phyloP scores from a whole-genome alignment of 2,113 vertebrate genomes.

The Rhinogobius similis region DNA sequence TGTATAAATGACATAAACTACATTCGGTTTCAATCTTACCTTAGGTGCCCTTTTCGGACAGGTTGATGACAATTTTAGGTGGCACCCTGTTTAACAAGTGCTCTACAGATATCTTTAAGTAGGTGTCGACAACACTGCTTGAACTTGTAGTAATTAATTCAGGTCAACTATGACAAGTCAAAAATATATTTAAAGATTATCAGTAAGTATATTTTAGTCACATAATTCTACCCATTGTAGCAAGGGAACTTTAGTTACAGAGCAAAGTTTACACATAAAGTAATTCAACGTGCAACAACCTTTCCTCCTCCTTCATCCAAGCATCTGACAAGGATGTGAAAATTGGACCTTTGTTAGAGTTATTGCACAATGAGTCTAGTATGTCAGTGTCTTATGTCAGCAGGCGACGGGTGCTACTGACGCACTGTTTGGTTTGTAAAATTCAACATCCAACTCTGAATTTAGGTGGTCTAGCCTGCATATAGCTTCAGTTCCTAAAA shows the following conservation, averaged over 20 bases:
- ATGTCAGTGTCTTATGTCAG: neutral
- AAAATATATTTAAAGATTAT: neutral
- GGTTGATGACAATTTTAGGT: neutral
- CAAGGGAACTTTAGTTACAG: too few species aligned
- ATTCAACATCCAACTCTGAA: neutral
- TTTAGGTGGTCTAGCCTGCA: neutral
- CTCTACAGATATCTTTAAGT: neutral
- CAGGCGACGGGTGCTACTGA: neutral
- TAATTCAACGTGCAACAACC: too few species aligned
- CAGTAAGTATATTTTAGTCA: neutral
- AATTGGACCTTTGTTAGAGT: constrained; percentile 15
- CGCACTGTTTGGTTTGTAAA: neutral
- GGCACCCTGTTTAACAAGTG: neutral
- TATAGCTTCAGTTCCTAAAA: constrained; percentile 15
- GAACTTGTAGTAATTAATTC: neutral
- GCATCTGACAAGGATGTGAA: constrained; percentile 28
- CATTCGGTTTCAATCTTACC: neutral
- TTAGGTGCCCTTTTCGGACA: neutral
- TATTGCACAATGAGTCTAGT: neutral
- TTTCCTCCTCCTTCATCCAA: neutral
- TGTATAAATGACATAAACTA: too few species aligned
- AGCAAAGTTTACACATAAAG: too few species aligned
- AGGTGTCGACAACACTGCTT: neutral
- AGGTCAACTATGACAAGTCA: neutral
- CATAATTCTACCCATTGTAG: neutral